These are phyloP conservation scores for Xenopus laevis DNA, from an alignment of 2,113 vertebrate genomes.

Conservation along the genomic window DNA sequence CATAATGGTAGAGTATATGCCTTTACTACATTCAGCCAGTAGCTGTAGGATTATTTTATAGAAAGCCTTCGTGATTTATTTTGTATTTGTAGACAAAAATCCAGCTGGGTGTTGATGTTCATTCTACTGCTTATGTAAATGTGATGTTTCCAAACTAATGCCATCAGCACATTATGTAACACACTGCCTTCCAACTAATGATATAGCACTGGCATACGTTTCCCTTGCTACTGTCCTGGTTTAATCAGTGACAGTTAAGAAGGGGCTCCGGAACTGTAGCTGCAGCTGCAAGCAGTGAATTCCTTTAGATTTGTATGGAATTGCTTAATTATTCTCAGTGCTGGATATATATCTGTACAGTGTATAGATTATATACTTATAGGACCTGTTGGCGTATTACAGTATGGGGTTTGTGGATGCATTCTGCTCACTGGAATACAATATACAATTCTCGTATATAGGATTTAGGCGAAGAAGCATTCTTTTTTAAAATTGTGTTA, in stretches of 20 bases:
- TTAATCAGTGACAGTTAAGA: too few species aligned
- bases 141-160: neutral
- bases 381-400: neutral
- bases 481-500: too few species aligned
- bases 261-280: too few species aligned
- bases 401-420: neutral
- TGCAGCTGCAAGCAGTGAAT: too few species aligned
- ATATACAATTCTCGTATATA: too few species aligned
- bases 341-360: too few species aligned
- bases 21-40: conserved; percentile 21
- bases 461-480: too few species aligned
- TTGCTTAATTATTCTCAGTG: too few species aligned
- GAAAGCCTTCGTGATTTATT: conserved; percentile 32
- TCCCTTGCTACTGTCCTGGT: too few species aligned
- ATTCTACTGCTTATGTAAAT: neutral
- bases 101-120: neutral
- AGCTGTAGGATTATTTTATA: conserved; percentile 41
- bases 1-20: conserved; percentile 80
- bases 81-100: conserved; percentile 6
- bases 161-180: conserved; percentile 21
- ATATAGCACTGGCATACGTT: neutral
- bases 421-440: neutral
- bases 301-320: too few species aligned
- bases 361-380: too few species aligned
- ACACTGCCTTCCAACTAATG: neutral